Evolutionary conservation across 2,888 invertebrate genomes (phyloP), one percentile per base, ranked within the genome.

Genomic region (Rapana venosa): DNA sequence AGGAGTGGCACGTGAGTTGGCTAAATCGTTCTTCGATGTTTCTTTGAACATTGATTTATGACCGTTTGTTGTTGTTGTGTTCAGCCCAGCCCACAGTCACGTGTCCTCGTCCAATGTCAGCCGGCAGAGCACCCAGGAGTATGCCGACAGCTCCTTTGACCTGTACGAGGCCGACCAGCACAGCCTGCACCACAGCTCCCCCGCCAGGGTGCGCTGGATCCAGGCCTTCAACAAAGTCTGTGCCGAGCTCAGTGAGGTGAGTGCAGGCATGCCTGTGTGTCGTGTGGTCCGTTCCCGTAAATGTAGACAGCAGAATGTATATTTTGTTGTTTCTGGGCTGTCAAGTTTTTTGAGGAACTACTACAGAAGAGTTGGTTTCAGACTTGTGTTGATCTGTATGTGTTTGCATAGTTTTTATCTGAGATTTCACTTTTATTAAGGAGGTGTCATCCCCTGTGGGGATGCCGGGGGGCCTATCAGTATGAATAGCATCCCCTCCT

Each of bases 181-280:
- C 13, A 20, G 8, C 22, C 91, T 90, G 70, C 92, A 90, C 35
- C 36, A 22, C 47, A 17, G 11, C 47, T 47, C 81, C 8, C 95
- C 95, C 0, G 96, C 96, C 17, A 94, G 96, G 87, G 93, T 95
- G n/a, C 97, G 98, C 93, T 99, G 99, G 99, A 98, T 98, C 95
- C 98, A 98, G 97, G 99, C 99, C 58, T 99, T 98, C 97, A 98
- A 98, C 96, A 98, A 98, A 97, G 98, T 99, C 96, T 98, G 98
- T 96, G 98, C 98, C 97, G 98, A 99, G 97, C 97, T 99, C 93
- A 98, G 98, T 96, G 95, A 95, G 94, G 95, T 96, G 93, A 93
- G 94, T 90, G 36, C 0, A 5, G 2, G 47, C 47, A 47, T 2
- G 47, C 4, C 4, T 4, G 15, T 47, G 1, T 47, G 22, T 81